Evolutionary conservation across 2,797 vertebrate genomes (phyloP), one percentile per base, ranked within the genome.

Genomic region (Oreochromis grahami): DNA sequence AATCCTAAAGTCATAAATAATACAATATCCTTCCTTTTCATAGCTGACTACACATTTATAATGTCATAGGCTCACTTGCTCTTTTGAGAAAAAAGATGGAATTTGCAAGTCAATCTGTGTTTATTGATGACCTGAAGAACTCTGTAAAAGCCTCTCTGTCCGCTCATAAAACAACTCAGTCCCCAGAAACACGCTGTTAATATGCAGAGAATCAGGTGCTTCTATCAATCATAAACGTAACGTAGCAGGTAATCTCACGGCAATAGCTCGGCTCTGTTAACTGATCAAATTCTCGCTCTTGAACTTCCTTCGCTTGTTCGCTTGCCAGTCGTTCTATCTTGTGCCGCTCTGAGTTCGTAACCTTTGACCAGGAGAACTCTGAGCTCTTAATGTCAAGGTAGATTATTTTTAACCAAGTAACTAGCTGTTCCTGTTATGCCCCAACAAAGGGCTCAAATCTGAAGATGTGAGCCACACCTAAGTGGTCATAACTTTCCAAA

Each of bases 141-240:
- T 79, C 83, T 10, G 38, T 91, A 91, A 93, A 92, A 84, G 52
- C 53, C 17, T 65, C 34, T 83, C 78, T 52, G 41, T 76, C 52
- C 9, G 36, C 86, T 83, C 77, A 82, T 94, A 93, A 94, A 94
- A 78, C 88, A 92, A 91, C 90, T 77, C 65, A 24, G 70, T 45
- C 58, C 24, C 63, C 78, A 86, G 52, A 84, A 89, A 88, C 76
- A 45, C 2, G 43, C 77, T 77, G 91, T 92, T 91, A 91, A 91
- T 91, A 89, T 84, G 19, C 80, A 92, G 80, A 85, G 77, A 91
- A 89, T 95, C 94, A 95, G 91, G 89, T 78, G 93, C 84, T 89
- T 90, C 87, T 84, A 91, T 94, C 92, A 94, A 93, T 94, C 92
- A 96, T 95, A 91, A 93, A 94, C 90, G 87, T 86, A 83, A 43